phyloP scores from a whole-genome alignment of 2,888 invertebrate species.

The Thecocarcelia acutangulata region DNA sequence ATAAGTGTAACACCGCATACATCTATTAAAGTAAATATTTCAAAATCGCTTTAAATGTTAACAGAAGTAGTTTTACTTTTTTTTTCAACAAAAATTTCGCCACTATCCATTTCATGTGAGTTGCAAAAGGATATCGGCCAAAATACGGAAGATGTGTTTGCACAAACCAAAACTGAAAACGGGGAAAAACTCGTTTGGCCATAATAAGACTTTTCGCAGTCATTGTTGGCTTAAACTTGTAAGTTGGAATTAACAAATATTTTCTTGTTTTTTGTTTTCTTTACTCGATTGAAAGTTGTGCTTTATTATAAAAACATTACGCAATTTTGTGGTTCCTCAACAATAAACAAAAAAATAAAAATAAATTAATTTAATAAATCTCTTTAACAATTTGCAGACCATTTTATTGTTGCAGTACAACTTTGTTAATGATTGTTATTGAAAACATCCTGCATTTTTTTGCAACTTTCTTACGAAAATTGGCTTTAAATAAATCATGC shows the following conservation, averaged over 20 bases:
- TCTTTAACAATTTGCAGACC: slow-evolving; percentile 17
- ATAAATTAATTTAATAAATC: slow-evolving; percentile 24
- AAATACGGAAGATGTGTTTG: slow-evolving; percentile 61
- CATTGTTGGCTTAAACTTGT: slow-evolving; percentile 5
- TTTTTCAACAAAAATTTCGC: neutral
- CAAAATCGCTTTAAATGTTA: neutral
- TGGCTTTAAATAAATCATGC: slow-evolving; percentile 27
- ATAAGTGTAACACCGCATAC: slow-evolving; percentile 14
- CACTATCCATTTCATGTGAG: slow-evolving; percentile 12
- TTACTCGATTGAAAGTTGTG: slow-evolving; percentile 25
- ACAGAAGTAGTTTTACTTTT: slow-evolving; percentile 30
- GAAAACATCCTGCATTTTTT: slow-evolving; percentile 35
- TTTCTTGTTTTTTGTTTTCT: slow-evolving; percentile 29
- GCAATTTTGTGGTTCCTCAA: slow-evolving; percentile 52
- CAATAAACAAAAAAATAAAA: slow-evolving; percentile 29
- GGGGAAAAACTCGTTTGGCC: slow-evolving; percentile 37
- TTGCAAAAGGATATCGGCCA: slow-evolving; percentile 52
- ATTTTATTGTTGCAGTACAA: slow-evolving; percentile 17
- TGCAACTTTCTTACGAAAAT: neutral
- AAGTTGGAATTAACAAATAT: slow-evolving; percentile 12
- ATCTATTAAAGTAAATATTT: neutral
- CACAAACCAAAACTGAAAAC: slow-evolving; percentile 5
- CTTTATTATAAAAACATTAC: slow-evolving; percentile 29
- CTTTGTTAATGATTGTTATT: slow-evolving; percentile 35
- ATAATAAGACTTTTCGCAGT: slow-evolving; percentile 13